Evolutionary conservation across 2,888 invertebrate species (phyloP).

Genomic region (Choreutis nemorana): DNA sequence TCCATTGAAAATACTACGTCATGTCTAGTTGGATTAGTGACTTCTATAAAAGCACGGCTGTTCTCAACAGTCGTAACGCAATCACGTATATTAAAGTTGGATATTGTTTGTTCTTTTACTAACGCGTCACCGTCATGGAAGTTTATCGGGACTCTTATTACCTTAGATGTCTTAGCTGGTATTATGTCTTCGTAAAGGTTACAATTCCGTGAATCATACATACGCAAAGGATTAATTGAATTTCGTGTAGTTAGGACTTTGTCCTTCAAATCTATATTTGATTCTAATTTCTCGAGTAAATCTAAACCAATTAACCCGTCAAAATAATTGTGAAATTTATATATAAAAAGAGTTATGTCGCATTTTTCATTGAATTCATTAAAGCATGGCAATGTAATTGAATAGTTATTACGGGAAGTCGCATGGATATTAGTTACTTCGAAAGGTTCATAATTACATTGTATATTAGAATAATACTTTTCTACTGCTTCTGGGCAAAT

Average conservation of each 20-base stretch:
- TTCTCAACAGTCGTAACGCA: constrained; percentile 16
- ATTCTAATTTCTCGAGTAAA: constrained; percentile 13
- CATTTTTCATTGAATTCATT: constrained; percentile 9
- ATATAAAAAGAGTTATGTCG: constrained; percentile 13
- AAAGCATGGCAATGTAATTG: constrained; percentile 15
- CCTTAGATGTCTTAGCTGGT: constrained; percentile 13
- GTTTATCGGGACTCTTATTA: constrained; percentile 14
- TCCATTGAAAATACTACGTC: constrained; percentile 11
- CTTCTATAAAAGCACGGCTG: constrained; percentile 13
- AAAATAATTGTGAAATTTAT: constrained; percentile 18
- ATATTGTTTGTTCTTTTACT: constrained; percentile 11
- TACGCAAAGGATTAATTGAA: constrained; percentile 8
- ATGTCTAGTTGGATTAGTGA: constrained; percentile 11
- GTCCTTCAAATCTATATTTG: constrained; percentile 14
- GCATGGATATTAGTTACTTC: constrained; percentile 13
- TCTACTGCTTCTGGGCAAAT: constrained; percentile 14
- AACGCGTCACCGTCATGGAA: constrained; percentile 11
- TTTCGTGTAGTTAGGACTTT: constrained; percentile 8
- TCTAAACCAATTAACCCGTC: constrained; percentile 18
- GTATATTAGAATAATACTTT: constrained; percentile 1
- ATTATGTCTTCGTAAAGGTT: constrained; percentile 17
- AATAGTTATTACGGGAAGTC: constrained; percentile 13
- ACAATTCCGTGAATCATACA: constrained; percentile 14
- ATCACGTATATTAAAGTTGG: constrained; percentile 13
- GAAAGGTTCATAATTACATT: constrained; percentile 11